phyloP scores from a whole-genome alignment of 2,888 invertebrate species.

The Drepana falcataria region DNA sequence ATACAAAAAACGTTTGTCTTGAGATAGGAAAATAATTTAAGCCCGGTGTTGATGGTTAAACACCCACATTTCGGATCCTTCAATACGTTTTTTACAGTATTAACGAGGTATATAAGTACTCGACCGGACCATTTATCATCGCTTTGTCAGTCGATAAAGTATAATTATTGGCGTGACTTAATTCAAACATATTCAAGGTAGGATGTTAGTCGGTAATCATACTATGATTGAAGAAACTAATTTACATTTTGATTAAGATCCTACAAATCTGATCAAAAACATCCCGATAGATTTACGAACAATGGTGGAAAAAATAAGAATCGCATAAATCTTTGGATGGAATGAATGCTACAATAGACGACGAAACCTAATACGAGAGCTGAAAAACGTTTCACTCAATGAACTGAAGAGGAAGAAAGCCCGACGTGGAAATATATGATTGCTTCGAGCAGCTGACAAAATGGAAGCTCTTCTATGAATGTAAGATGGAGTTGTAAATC shows the following conservation, averaged over 20 bases:
- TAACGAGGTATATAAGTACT: too few relatives aligned
- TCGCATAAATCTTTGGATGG: background rate
- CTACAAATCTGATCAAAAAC: slow-evolving; percentile 11
- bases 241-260: too few relatives aligned
- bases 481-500: background rate
- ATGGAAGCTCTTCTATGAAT: slow-evolving; percentile 2
- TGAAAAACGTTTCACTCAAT: slow-evolving; percentile 17
- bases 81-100: background rate
- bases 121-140: background rate
- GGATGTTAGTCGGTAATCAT: background rate
- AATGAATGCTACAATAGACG: slow-evolving; percentile 28
- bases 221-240: too few relatives aligned
- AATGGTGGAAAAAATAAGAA: slow-evolving; percentile 5
- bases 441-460: slow-evolving; percentile 5
- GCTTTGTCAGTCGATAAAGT: background rate
- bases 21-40: too few relatives aligned
- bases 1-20: too few relatives aligned
- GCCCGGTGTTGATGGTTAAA: too few relatives aligned
- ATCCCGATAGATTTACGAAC: slow-evolving; percentile 15
- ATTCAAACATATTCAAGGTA: background rate
- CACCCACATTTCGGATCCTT: too few relatives aligned
- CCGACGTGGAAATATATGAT: slow-evolving; percentile 14
- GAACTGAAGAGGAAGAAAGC: slow-evolving; percentile 11
- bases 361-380: slow-evolving; percentile 10
- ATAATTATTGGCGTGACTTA: background rate